These are phyloP conservation scores for Lampropteryx suffumata DNA, from an alignment of 2,888 invertebrate species.

Conservation along the genomic window DNA sequence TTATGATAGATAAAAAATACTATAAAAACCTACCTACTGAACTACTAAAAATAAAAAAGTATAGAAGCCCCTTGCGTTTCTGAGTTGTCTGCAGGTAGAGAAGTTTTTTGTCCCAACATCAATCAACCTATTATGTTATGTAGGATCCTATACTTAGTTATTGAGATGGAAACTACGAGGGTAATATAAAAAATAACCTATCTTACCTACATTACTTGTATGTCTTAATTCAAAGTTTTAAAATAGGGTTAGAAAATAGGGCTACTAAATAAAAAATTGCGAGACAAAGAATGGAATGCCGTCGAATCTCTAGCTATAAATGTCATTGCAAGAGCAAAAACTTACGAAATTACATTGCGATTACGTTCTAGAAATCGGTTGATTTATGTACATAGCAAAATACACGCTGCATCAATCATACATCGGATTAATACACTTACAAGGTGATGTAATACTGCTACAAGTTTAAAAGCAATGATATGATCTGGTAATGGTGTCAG, in stretches of 20 bases:
- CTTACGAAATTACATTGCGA: constrained; percentile 30
- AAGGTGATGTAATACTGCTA: constrained; percentile 23
- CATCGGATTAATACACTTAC: constrained; percentile 21
- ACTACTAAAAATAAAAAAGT: constrained; percentile 35
- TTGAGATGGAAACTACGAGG: constrained; percentile 53
- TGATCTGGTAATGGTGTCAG: constrained; percentile 40
- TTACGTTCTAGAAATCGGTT: constrained; percentile 30
- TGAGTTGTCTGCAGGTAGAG: constrained; percentile 48
- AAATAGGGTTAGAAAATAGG: no score
- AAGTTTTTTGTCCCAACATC: constrained; percentile 53
- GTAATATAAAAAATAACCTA: constrained; percentile 32
- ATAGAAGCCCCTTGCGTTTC: constrained; percentile 43
- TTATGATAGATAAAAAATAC: no score
- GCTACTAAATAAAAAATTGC: neutral
- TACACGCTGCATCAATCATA: constrained; percentile 32
- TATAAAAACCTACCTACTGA: constrained; percentile 16
- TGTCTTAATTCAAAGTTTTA: no score
- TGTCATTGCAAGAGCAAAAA: constrained; percentile 20
- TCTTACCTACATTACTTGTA: no score
- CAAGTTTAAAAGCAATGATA: constrained; percentile 13
- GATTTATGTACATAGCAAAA: constrained; percentile 29
- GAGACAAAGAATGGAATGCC: constrained; percentile 2
- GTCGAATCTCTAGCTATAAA: constrained; percentile 2
- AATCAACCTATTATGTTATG: constrained; percentile 41
- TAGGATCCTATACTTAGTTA: constrained; percentile 9